Evolutionary conservation across 2,113 vertebrate genomes (phyloP).

Genomic region (Oxygymnocypris stewartii): DNA sequence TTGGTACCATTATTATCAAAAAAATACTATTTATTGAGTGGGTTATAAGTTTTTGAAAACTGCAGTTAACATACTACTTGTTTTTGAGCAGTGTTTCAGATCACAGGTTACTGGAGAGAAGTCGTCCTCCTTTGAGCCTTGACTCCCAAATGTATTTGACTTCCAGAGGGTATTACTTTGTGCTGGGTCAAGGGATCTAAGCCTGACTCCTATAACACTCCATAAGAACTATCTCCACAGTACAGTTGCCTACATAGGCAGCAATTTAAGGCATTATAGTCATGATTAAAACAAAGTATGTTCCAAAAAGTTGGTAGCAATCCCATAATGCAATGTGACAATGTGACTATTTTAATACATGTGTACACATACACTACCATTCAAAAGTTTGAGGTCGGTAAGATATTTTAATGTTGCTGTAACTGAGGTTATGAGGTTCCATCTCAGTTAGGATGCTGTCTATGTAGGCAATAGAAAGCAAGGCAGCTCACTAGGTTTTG

Average conservation of each 20-base stretch:
- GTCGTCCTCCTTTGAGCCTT: not conserved
- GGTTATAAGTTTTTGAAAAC: not conserved
- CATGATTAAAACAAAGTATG: not conserved
- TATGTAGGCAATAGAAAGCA: not conserved
- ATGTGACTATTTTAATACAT: not conserved
- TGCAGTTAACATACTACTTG: not conserved
- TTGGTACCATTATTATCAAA: not conserved
- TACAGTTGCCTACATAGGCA: not conserved
- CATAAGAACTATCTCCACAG: not conserved
- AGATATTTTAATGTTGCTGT: no score
- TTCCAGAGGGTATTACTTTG: not conserved
- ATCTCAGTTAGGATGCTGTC: not conserved
- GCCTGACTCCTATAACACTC: not conserved
- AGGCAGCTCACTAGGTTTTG: not conserved
- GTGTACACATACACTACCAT: no score
- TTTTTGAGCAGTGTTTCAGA: not conserved
- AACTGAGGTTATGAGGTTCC: not conserved
- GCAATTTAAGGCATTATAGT: not conserved
- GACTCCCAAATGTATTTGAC: not conserved
- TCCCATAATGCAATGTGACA: not conserved
- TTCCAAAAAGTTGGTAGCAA: not conserved
- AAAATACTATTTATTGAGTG: not conserved
- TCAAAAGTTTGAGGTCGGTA: no score
- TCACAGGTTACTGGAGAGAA: not conserved
- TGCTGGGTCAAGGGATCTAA: no score